These are phyloP conservation scores for Drosophila grimshawi DNA, from an alignment of 1,140 invertebrate species.

Conservation along the genomic window DNA sequence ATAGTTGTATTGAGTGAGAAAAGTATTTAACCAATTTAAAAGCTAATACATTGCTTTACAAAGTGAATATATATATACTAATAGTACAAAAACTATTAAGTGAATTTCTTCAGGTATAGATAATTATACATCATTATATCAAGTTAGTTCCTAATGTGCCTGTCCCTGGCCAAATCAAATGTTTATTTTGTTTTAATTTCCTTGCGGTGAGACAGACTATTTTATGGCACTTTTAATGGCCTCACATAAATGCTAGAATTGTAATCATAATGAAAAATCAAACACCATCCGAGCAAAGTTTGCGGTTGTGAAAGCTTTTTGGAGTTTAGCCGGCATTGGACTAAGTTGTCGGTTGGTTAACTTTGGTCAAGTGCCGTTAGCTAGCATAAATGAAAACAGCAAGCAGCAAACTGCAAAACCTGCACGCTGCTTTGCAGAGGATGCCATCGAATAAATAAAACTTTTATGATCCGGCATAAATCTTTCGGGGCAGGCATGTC, in stretches of 20 bases:
- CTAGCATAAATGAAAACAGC: slow-evolving; percentile 5
- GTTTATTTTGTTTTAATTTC: not conserved
- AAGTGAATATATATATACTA: no score
- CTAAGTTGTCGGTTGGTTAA: not conserved
- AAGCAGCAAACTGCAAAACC: slow-evolving; percentile 19
- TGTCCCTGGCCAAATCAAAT: not conserved
- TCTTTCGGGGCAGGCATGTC: slow-evolving; percentile 36
- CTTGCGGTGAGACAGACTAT: not conserved
- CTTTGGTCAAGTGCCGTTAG: slow-evolving; percentile 23
- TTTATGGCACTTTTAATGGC: slow-evolving; percentile 5
- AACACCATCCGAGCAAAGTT: slow-evolving; percentile 10
- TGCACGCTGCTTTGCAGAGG: slow-evolving; percentile 20
- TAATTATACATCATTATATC: not conserved
- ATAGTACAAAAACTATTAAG: not conserved
- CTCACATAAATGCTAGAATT: not conserved
- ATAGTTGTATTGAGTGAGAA: no score
- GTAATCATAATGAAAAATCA: slow-evolving; percentile 19
- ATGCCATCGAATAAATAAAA: slow-evolving; percentile 29
- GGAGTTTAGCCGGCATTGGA: not conserved
- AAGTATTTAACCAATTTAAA: no score
- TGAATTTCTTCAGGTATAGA: not conserved
- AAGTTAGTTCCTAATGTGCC: not conserved
- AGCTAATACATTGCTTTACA: no score
- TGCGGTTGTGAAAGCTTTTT: not conserved
- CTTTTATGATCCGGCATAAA: slow-evolving; percentile 61